Evolutionary conservation across 2,888 invertebrate genomes (phyloP), one percentile per base, ranked within the genome.

Genomic region (Netelia fuscicornis): DNA sequence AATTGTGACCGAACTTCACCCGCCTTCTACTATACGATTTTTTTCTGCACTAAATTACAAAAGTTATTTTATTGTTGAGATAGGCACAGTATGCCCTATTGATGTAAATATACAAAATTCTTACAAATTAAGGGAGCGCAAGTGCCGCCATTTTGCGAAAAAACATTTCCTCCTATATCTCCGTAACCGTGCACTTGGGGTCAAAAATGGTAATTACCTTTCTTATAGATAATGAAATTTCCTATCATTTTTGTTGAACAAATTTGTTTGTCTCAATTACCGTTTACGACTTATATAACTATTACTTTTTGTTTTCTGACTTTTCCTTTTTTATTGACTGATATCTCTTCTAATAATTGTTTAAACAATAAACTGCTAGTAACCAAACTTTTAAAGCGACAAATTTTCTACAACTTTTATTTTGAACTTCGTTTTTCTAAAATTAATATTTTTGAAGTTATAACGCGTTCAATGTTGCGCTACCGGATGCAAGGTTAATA

Each of bases 281-380:
- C 9, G 48, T 17, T 48, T 48, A 48, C 48, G 48, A 48, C 48
- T 48, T 48, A 48, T 48, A 11, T 5, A 23, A 20, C 17, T 58
- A 3, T 20, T 20, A 17, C 20, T 17, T 2, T 25, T 25, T 25
- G 25, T 25, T 25, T 25, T 2, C 2, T 25, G 25, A 25, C 25
- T 25, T 25, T 58, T 17, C 17, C 17, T 17, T 17, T 17, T 17
- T 17, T 17, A 17, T 58, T 58, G 58, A 20, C 58, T 23, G 58
- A 58, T 58, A 58, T 20, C 58, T 58, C 58, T 58, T 58, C 58
- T 20, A 58, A 58, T 58, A 58, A 58, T 58, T 58, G 17, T 58
- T 58, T 58, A 20, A 58, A 20, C 23, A 20, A 8, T 58, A 58
- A 58, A 58, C 20, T 58, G 58, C 3, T 20, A 17, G 6, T 58